Evolutionary conservation across 1,140 invertebrate species (phyloP).

Genomic region (Cydia pomonella): DNA sequence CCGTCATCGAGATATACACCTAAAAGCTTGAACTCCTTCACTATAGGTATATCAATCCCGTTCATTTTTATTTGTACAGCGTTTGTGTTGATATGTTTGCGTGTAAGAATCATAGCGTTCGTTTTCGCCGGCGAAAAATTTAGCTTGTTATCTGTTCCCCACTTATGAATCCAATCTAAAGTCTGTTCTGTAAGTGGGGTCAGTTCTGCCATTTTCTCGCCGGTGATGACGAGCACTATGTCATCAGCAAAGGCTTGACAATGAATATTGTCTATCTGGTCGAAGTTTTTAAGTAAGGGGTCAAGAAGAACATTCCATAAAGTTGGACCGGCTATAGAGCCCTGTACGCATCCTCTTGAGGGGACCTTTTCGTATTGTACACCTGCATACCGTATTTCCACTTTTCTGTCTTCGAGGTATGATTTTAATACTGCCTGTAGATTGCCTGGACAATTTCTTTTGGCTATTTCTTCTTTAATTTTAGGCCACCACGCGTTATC

Average conservation of each 20-base stretch:
- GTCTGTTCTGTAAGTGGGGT: neutral
- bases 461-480: too few species aligned
- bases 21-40: neutral
- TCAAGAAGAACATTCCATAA: neutral
- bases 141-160: conserved; percentile 32
- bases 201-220: neutral
- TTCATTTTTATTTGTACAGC: neutral
- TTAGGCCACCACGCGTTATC: too few species aligned
- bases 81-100: conserved; percentile 7
- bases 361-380: too few species aligned
- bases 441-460: too few species aligned
- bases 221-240: conserved; percentile 31
- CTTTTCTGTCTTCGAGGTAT: too few species aligned
- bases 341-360: neutral
- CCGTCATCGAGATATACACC: conserved; percentile 26
- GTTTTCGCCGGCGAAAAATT: conserved; percentile 34
- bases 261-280: neutral
- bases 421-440: too few species aligned
- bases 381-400: too few species aligned
- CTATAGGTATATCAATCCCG: neutral
- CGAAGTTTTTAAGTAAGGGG: neutral
- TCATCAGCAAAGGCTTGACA: conserved; percentile 44
- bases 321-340: neutral
- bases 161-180: neutral
- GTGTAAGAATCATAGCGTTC: conserved; percentile 23